Evolutionary conservation across 2,797 vertebrate genomes (phyloP), one percentile per base, ranked within the genome.

Genomic region (Hafferia zeledoni): DNA sequence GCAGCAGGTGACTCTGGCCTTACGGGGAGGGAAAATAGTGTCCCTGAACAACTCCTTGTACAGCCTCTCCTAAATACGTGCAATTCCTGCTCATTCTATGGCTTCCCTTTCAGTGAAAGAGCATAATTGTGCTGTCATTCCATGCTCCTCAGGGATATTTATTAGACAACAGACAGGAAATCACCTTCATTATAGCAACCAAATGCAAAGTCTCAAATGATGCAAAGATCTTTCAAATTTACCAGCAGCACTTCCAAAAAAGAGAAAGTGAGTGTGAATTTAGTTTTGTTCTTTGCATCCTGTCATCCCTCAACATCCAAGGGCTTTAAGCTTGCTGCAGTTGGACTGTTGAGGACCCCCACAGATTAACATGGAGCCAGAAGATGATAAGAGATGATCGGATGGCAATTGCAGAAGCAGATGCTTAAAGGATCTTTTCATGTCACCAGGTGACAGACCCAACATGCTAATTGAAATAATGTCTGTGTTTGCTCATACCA

Each of bases 381-480:
- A 31, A 92, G 81, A 82, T 0, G 2, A 78, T 67, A 17, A 39
- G 67, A 39, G 70, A 90, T n/a, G 91, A 91, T 95, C 91, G 94
- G 93, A 78, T 14, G 0, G 83, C 80, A 92, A 17, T 44, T 1
- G 30, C 43, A 84, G 83, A 31, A 83, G 27, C 31, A 90, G 72
- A 83, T 5, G 23, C 90, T 83, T 50, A 25, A 87, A 92, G 44
- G 61, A 83, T 69, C 85, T 76, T 92, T 95, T 76, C 72, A 72
- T 94, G 95, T 78, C 57, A 17, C 72, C 5, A 5, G 65, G 85
- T 78, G 92, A 75, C 31, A 47, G 84, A 61, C 69, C 84, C 47
- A 15, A 37, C 35, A 44, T 57, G 69, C 61, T 89, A 83, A 96
- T 78, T 77, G 82, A 50, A 78, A 72, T 83, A 92, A 37, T 46